phyloP scores from a whole-genome alignment of 2,888 invertebrate species.

The Acrobasis consociella region DNA sequence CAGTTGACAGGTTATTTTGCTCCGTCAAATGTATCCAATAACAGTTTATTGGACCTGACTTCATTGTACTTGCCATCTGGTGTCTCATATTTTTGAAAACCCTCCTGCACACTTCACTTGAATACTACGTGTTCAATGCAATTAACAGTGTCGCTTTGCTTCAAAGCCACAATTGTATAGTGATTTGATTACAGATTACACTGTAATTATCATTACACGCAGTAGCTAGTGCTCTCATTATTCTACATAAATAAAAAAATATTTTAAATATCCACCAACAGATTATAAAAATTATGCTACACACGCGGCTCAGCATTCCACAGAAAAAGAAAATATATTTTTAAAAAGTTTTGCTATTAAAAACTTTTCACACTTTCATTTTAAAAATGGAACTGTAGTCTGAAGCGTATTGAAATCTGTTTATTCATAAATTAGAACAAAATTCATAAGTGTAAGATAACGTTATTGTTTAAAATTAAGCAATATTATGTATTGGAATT shows the following conservation, averaged over 20 bases:
- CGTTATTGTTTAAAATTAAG: conserved; percentile 49
- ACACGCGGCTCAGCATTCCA: conserved; percentile 66
- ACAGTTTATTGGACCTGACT: too few species aligned
- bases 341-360: conserved; percentile 44
- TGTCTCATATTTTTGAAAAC: too few species aligned
- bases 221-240: conserved; percentile 21
- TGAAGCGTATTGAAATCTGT: conserved; percentile 33
- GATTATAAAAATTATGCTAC: conserved; percentile 29
- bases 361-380: conserved; percentile 40
- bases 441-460: conserved; percentile 40
- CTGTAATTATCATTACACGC: conserved; percentile 11
- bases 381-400: conserved; percentile 42
- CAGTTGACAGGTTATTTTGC: too few species aligned
- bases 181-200: conserved; percentile 22
- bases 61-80: too few species aligned
- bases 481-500: conserved; percentile 56
- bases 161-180: conserved; percentile 35
- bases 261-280: conserved; percentile 20
- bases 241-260: conserved; percentile 21
- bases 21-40: too few species aligned
- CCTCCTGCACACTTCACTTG: too few species aligned
- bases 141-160: background rate
- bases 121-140: background rate
- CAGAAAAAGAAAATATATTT: conserved; percentile 40
- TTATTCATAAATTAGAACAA: conserved; percentile 42